Base-by-base conservation (phyloP, 2,888 invertebrate species). In the Folsomia manolachei region DNA sequence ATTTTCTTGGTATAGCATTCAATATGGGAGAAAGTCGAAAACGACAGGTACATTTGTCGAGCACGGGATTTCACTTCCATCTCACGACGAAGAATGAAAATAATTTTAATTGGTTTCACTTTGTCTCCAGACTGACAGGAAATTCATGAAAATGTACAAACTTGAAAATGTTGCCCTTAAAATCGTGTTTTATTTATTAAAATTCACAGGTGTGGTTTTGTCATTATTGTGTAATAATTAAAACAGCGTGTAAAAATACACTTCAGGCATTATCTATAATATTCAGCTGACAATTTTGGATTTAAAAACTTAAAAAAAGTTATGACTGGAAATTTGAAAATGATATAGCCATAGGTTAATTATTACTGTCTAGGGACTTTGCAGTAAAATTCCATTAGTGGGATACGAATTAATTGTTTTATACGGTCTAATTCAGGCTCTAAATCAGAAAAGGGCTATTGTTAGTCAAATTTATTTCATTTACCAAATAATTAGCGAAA, bases 351-450 rank as follows among this genome's bases (percentile, higher is more conserved):
- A n/a, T n/a, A n/a, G n/a, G n/a, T n/a, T n/a, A n/a, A n/a, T n/a
- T n/a, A n/a, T n/a, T n/a, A 9, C 14, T 39, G 14, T 39, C 14
- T 14, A 39, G 4, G 7, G 1, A 67, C 39, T 68, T 63, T 56
- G 24, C 70, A 67, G 24, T 76, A 76, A 69, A 72, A 71, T 23
- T 69, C 72, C n/a, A 39, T 69, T 80, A 95, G 86, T 62, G 94
- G 94, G 80, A 94, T 92, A 83, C 95, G 94, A 63, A 95, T 87
- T 74, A 95, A 85, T 85, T 95, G 94, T 81, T 94, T 89, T 82
- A 95, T 87, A 85, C 92, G 89, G 79, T 92, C 89, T 83, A 90
- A 93, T 84, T 92, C 89, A 70, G 91, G 89, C 84, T 94, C 94
- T 94, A n/a, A n/a, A 52, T n/a, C n/a, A 19, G 18, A 68, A 62